Conservation (phyloP, 64 coral and sea anemone genomes). For the Anthopleura sola region DNA sequence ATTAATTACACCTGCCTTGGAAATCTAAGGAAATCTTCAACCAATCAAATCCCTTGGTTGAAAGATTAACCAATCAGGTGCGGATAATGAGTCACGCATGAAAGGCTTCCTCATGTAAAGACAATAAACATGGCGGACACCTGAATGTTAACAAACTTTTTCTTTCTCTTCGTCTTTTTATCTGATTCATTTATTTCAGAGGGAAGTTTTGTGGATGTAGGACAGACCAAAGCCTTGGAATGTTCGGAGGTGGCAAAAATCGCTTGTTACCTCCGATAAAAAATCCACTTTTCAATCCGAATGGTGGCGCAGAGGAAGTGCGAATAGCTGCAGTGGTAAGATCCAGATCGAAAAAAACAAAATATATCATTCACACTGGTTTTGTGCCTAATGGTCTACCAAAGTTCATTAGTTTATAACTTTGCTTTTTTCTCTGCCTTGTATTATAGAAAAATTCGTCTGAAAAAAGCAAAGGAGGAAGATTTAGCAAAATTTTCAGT, state of each 20-base stretch:
- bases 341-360: neutral
- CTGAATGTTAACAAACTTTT: slow-evolving; percentile 2
- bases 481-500: slow-evolving; percentile 69
- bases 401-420: neutral
- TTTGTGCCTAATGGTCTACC: neutral
- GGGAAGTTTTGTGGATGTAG: neutral
- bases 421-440: slow-evolving; percentile 5
- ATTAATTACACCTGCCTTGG: slow-evolving; percentile 35
- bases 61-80: slow-evolving; percentile 31
- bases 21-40: slow-evolving; percentile 4
- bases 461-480: slow-evolving; percentile 56
- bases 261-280: slow-evolving; percentile 89
- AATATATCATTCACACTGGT: neutral
- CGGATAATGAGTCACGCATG: slow-evolving; percentile 10
- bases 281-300: slow-evolving; percentile 87
- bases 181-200: neutral
- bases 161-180: neutral
- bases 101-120: neutral
- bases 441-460: slow-evolving; percentile 54
- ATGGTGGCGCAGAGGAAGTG: slow-evolving; percentile 67
- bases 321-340: slow-evolving; percentile 70
- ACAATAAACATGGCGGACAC: slow-evolving; percentile 13
- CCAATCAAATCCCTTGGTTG: slow-evolving; percentile 30
- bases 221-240: neutral
- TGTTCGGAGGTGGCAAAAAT: slow-evolving; percentile 66